Base-by-base conservation (phyloP, 2,888 invertebrate genomes). In the Amiota communis region DNA sequence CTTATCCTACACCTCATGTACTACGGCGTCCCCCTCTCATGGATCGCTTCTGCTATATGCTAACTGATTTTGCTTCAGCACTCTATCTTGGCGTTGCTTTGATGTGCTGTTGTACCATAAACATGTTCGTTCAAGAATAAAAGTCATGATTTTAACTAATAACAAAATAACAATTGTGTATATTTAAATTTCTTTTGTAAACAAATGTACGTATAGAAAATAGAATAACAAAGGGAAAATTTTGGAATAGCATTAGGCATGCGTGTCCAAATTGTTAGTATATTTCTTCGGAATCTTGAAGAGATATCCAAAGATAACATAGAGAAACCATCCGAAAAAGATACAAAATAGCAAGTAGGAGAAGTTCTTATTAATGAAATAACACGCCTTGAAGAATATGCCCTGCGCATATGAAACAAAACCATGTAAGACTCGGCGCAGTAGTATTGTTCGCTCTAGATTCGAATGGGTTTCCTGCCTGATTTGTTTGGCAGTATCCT, bases 11-110 rank as follows among this genome's bases (percentile, higher is more conserved):
- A 2, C 75, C 80, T n/a, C 53, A n/a, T 17, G 11, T 73, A 4
- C 47, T 72, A 13, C 64, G 13, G 4, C 78, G 84, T 2, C 73
- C 80, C 0, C 83, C 84, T 0, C 61, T 83, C 20, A 73, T 80
- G 36, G 83, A 84, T 77, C 80, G 83, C 0, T 84, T 84, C 49
- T 83, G 83, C 79, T 83, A 83, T 74, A 84, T 84, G 78, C 71
- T 83, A 69, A 81, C 83, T 36, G 83, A 83, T 56, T 83, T 83
- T 51, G 83, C 83, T 0, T 84, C 83, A 63, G 84, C 83, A 0
- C 72, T 83, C 3, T 83, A 83, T 51, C 82, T 83, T 70, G 83
- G 83, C 75, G 76, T 83, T 17, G 84, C 83, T 72, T 79, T 83
- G 8, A 83, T 83, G 84, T 83, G 83, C 73, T 83, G 83, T 73